These are phyloP conservation scores for Paratilapia polleni DNA, from an alignment of 2,113 vertebrate species.

Conservation along the genomic window DNA sequence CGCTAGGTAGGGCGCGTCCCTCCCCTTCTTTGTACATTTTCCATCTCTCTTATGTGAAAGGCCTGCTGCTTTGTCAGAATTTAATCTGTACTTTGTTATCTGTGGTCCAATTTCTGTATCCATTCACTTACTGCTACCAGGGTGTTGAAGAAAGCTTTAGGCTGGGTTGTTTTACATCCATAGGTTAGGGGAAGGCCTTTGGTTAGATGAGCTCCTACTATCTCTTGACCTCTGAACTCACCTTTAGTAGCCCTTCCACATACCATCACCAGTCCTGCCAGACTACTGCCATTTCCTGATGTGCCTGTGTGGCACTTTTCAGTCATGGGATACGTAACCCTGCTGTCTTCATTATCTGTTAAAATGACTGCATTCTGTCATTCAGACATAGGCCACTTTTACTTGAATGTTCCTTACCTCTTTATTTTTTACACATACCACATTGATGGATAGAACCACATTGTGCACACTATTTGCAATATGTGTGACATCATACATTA, in stretches of 20 bases:
- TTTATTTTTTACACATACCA: neutral
- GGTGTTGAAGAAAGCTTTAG: neutral
- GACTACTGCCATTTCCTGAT: neutral
- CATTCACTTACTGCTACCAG: slow-evolving; percentile 12
- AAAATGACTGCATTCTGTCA: neutral
- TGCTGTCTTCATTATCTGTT: neutral
- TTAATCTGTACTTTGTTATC: slow-evolving; percentile 52
- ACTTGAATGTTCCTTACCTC: neutral
- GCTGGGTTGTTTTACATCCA: neutral
- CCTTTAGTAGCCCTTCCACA: neutral
- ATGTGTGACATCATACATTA: neutral
- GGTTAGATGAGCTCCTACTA: slow-evolving; percentile 1
- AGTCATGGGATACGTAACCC: neutral
- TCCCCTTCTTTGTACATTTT: slow-evolving; percentile 32
- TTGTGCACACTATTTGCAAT: neutral
- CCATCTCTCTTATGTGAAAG: slow-evolving; percentile 27
- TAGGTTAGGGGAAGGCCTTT: neutral
- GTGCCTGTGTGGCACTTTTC: neutral
- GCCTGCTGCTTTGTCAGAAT: slow-evolving; percentile 44
- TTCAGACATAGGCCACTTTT: neutral
- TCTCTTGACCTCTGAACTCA: slow-evolving; percentile 16
- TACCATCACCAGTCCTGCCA: neutral
- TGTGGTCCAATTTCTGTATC: slow-evolving; percentile 39
- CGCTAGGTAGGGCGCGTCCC: slow-evolving; percentile 72
- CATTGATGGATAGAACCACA: neutral